phyloP scores from a whole-genome alignment of 2,113 vertebrate genomes.

The Hippolais icterina region DNA sequence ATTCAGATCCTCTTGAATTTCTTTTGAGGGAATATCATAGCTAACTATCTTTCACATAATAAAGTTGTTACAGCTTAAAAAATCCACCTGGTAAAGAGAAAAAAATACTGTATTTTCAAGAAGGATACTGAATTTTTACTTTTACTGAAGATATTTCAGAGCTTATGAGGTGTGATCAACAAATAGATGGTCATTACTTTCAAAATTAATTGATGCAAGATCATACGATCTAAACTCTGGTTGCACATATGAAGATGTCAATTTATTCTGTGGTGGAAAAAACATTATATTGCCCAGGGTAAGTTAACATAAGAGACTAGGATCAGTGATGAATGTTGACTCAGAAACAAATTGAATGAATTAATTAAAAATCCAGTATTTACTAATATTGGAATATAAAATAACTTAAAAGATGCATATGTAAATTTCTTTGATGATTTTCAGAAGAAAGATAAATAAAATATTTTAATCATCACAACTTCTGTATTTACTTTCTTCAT shows the following conservation, averaged over 20 bases:
- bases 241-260: not conserved
- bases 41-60: not conserved
- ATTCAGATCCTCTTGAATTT: not conserved
- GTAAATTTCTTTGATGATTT: not conserved
- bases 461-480: not conserved
- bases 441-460: not conserved
- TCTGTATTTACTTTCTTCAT: not conserved
- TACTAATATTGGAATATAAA: not conserved
- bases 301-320: not conserved
- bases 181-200: not conserved
- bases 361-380: not conserved
- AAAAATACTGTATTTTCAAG: not conserved
- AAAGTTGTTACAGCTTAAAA: not conserved
- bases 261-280: not conserved
- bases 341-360: not conserved
- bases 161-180: not conserved
- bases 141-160: not conserved
- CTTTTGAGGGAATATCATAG: not conserved
- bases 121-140: not conserved
- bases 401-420: not conserved
- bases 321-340: not conserved
- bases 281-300: rapidly evolving
- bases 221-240: not conserved
- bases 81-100: not conserved
- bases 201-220: not conserved